A percentile compares a stretch with the other conserved stretches of the same genome.
phyloP scores from a whole-genome alignment of 2,797 vertebrate genomes.

The Enteromius radiatus region DNA sequence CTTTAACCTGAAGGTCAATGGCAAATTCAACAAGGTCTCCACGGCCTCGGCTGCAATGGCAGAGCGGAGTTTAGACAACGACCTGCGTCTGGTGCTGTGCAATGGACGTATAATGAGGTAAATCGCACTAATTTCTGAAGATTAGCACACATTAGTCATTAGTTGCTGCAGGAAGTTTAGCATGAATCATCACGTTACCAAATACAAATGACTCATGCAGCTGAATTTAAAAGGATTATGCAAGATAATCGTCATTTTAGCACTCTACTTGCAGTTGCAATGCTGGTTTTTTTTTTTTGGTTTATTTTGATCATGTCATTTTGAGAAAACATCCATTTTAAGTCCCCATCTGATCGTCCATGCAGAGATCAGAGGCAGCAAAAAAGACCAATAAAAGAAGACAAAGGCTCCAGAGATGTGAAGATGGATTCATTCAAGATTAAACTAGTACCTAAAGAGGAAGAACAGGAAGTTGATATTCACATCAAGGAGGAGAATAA shows the following conservation, averaged over 20 bases:
- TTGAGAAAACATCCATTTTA: neutral
- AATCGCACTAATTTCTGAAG: slow-evolving; percentile 16
- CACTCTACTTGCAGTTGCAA: neutral
- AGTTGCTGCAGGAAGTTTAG: neutral
- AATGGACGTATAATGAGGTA: slow-evolving; percentile 96
- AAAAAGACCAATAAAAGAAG: slow-evolving; percentile 81
- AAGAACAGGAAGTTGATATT: slow-evolving; percentile 51
- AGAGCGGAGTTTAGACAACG: slow-evolving; percentile 85
- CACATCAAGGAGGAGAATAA: slow-evolving; percentile 23
- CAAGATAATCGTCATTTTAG: neutral
- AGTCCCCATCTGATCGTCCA: slow-evolving; percentile 10
- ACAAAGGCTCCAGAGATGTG: slow-evolving; percentile 73
- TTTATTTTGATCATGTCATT: neutral
- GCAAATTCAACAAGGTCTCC: slow-evolving; percentile 92
- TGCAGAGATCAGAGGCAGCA: slow-evolving; percentile 86
- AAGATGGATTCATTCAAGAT: slow-evolving; percentile 74
- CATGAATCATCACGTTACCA: neutral
- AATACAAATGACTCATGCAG: neutral
- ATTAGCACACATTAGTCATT: neutral
- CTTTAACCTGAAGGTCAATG: slow-evolving; percentile 85
- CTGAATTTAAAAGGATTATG: neutral
- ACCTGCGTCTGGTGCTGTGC: slow-evolving; percentile 89
- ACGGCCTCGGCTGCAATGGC: slow-evolving; percentile 89
- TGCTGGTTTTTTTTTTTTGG: neutral
- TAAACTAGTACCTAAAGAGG: slow-evolving; percentile 72